phyloP scores from a whole-genome alignment of 2,113 vertebrate genomes.

The Salvator merianae region DNA sequence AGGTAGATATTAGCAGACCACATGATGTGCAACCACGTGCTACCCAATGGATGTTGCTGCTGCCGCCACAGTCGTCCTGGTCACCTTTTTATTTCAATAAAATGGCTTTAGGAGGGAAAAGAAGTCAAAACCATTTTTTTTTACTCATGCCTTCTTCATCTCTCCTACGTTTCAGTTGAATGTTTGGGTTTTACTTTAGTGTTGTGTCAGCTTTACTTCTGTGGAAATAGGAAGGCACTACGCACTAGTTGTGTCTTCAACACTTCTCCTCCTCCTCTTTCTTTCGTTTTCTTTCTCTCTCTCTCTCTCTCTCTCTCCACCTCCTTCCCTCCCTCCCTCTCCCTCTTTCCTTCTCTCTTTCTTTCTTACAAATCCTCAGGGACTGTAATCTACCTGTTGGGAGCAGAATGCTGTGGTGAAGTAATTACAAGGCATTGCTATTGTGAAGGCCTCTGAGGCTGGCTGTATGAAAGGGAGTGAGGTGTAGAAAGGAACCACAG shows the following conservation, averaged over 20 bases:
- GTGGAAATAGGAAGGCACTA: not conserved
- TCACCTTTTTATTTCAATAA: not conserved
- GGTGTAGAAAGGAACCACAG: slow-evolving; percentile 27
- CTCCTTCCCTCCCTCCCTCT: too few species aligned
- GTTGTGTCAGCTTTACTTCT: not conserved
- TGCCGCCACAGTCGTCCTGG: not conserved
- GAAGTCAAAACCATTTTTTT: not conserved
- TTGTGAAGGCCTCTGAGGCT: not conserved
- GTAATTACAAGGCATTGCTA: slow-evolving; percentile 27
- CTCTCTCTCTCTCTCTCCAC: too few species aligned
- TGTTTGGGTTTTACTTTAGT: not conserved
- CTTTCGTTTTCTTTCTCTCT: not conserved
- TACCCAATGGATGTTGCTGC: not conserved
- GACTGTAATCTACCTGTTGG: slow-evolving; percentile 29
- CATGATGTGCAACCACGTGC: not conserved
- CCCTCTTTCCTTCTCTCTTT: not conserved
- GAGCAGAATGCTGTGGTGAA: slow-evolving; percentile 23
- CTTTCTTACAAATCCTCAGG: not conserved
- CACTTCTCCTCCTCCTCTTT: not conserved
- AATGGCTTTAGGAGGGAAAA: not conserved
- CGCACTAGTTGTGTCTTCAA: not conserved
- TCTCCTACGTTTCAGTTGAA: not conserved
- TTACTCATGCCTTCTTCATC: not conserved
- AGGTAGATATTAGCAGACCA: not conserved
- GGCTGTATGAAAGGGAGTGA: slow-evolving; percentile 10